Evolutionary conservation across 1,140 invertebrate genomes (phyloP).

Genomic region (Pararge aegeria): DNA sequence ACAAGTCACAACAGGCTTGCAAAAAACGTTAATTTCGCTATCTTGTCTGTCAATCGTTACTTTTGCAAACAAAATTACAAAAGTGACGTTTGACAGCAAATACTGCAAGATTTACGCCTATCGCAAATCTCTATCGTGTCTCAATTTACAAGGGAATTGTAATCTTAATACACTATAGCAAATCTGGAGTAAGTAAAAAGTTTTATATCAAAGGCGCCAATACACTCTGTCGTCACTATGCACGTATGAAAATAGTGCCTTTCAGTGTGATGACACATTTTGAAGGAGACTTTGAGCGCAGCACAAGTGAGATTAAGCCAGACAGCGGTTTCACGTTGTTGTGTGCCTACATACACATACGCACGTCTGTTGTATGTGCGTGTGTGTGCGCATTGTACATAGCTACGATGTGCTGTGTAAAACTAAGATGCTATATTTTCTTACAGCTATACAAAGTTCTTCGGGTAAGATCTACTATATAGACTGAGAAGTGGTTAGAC

Average conservation of each 20-base stretch:
- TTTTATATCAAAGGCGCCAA: conserved; percentile 16
- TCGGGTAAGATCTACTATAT: too few species aligned
- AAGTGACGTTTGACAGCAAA: too few species aligned
- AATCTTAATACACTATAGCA: too few species aligned
- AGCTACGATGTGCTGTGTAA: background rate
- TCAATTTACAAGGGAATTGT: too few species aligned
- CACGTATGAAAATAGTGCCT: conserved; percentile 69
- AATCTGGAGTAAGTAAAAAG: too few species aligned
- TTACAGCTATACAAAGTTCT: background rate
- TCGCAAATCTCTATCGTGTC: too few species aligned
- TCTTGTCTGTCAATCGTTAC: too few species aligned
- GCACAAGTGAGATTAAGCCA: conserved; percentile 64
- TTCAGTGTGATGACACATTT: conserved; percentile 67
- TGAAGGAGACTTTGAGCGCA: conserved; percentile 51
- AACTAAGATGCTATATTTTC: background rate
- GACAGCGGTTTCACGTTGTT: conserved; percentile 35
- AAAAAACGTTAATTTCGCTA: too few species aligned
- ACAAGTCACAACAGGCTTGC: too few species aligned
- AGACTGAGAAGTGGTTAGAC: too few species aligned
- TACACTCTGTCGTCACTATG: conserved; percentile 18
- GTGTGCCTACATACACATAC: conserved; percentile 23
- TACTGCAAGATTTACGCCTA: too few species aligned
- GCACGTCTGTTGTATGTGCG: background rate
- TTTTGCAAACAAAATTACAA: too few species aligned
- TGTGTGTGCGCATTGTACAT: background rate